Percentiles rank a stretch among this genome's conserved stretches.
phyloP scores from a whole-genome alignment of 2,888 invertebrate species.

The Strigamia maritima region DNA sequence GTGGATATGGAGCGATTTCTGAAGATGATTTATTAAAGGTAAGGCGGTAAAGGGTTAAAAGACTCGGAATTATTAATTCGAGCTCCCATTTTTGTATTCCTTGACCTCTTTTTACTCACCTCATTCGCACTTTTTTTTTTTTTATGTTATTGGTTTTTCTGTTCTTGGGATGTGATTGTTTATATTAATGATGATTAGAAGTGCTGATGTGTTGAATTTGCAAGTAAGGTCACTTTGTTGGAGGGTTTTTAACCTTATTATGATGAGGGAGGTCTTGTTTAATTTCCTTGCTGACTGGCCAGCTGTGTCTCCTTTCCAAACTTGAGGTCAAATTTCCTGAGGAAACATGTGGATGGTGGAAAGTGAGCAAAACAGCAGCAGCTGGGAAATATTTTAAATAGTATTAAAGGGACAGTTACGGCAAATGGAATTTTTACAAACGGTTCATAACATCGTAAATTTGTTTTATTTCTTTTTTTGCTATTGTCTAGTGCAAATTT shows the following conservation, averaged over 20 bases:
- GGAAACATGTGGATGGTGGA: neutral
- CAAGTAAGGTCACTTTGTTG: neutral
- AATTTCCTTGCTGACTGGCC: constrained; percentile 6
- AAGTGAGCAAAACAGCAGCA: neutral
- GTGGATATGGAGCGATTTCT: constrained; percentile 40
- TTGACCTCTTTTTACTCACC: constrained; percentile 22
- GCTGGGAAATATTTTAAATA: neutral
- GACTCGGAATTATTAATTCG: neutral
- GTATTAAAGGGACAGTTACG: too few relatives aligned
- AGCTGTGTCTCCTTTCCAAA: constrained; percentile 15
- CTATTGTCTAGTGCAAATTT: too few relatives aligned
- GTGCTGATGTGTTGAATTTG: neutral
- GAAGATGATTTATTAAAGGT: constrained; percentile 39
- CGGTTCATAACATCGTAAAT: too few relatives aligned
- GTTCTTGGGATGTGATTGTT: neutral
- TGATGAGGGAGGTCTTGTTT: neutral
- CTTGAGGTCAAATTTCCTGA: constrained; percentile 7
- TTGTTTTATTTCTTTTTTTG: too few relatives aligned
- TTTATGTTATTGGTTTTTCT: neutral
- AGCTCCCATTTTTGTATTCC: neutral
- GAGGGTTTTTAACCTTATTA: neutral
- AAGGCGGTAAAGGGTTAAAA: neutral
- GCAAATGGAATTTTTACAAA: too few relatives aligned
- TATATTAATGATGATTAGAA: neutral
- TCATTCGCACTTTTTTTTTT: neutral